Base-by-base conservation (phyloP, 2,888 invertebrate species). In the Drosophila setosimentum region DNA sequence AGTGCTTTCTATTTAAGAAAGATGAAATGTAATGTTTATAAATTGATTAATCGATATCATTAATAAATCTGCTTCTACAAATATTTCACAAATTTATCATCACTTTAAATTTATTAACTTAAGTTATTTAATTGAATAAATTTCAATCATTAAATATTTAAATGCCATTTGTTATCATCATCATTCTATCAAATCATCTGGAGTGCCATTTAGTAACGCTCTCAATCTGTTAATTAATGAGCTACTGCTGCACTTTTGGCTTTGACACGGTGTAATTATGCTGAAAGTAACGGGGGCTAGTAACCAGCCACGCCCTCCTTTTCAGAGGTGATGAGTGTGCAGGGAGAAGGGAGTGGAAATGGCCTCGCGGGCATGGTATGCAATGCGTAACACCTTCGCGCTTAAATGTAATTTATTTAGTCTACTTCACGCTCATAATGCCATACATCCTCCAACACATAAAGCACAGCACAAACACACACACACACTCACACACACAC, bases 401-500 rank as follows among this genome's bases (percentile, higher is more conserved):
- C 80, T 84, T 80, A 86, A 86, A 87, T 79, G 85, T 86, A 86
- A 86, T 86, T 86, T 87, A 86, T 86, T 86, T 86, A 86, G 87
- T 86, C 85, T 86, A 86, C 85, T 86, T 85, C 85, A 85, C 85
- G 87, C 85, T 85, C 76, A 86, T 86, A 86, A 86, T 82, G 81
- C 77, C 83, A 68, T 83, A 82, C 79, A 86, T 82, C 70, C 70
- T 68, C 54, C 21, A 62, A 51, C 74, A 70, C 73, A 64, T 73
- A 74, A 64, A 74, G 70, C 58, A 57, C 50, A 73, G 53, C 30
- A 40, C 37, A 49, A 55, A 70, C 59, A 62, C 24, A 62, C 57
- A 62, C 61, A 59, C 57, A 71, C 48, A 27, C 24, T 42, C 24
- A 33, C 45, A 53, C 24, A 24, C 42, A 48, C 33, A 3, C 11